Evolutionary conservation across 2,888 invertebrate species (phyloP).

Genomic region (Nineta flava): DNA sequence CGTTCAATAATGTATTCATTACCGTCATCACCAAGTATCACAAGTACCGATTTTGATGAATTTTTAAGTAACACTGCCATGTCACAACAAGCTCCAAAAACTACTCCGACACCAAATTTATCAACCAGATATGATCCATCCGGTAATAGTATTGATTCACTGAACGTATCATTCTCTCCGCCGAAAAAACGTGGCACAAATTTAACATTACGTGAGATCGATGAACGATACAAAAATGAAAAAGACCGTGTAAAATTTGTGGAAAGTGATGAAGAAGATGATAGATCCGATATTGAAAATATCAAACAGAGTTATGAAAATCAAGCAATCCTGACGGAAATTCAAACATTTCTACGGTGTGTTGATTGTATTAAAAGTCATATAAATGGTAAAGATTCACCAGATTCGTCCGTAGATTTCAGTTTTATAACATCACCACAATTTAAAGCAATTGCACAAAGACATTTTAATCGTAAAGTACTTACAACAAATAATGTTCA

Average conservation of each 20-base stretch:
- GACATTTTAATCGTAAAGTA: background rate
- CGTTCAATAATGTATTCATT: slow-evolving; percentile 20
- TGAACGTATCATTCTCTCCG: background rate
- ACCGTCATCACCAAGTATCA: slow-evolving; percentile 19
- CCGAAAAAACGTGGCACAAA: background rate
- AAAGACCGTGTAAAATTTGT: background rate
- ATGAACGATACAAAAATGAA: background rate
- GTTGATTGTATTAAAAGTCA: background rate
- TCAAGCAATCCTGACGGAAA: background rate
- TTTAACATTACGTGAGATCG: background rate
- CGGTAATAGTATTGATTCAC: slow-evolving; percentile 3
- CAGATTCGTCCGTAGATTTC: background rate
- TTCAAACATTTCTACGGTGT: background rate
- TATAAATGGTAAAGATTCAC: background rate
- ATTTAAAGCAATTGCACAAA: background rate
- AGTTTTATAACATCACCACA: background rate
- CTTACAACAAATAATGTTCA: background rate
- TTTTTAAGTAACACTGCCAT: background rate
- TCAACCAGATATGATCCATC: slow-evolving; percentile 6
- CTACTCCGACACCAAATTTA: slow-evolving; percentile 1
- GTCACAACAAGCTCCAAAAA: background rate
- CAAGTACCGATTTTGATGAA: slow-evolving; percentile 12
- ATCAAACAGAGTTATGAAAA: background rate
- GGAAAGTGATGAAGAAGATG: background rate
- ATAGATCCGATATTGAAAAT: background rate